A percentile compares a stretch with the other conserved stretches of the same genome.
phyloP scores from a whole-genome alignment of 2,797 vertebrate species.

The Neopelma chrysocephalum region DNA sequence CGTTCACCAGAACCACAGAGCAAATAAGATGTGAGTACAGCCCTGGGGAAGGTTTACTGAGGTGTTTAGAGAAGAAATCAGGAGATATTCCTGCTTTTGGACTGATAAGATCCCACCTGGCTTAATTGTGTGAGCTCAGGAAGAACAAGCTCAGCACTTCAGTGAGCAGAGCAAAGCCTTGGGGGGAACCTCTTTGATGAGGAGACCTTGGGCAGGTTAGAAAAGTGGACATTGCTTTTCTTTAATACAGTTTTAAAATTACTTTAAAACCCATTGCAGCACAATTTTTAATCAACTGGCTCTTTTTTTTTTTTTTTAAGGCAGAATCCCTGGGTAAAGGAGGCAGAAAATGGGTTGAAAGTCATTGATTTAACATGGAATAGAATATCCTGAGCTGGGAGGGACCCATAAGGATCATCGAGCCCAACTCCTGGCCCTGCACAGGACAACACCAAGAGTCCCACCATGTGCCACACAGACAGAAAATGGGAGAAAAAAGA shows the following conservation, averaged over 20 bases:
- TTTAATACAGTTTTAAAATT: background rate
- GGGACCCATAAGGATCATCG: no score
- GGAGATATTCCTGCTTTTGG: background rate
- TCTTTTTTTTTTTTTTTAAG: no score
- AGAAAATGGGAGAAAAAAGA: background rate
- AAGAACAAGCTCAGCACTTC: background rate
- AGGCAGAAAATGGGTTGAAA: background rate
- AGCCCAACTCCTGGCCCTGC: background rate
- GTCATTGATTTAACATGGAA: rapidly evolving
- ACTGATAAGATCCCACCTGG: background rate
- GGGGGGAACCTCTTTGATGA: background rate
- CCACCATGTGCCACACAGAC: background rate
- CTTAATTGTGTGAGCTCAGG: background rate
- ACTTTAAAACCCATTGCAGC: background rate
- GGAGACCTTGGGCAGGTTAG: background rate
- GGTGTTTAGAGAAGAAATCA: background rate
- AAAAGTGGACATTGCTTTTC: background rate
- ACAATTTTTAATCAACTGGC: background rate
- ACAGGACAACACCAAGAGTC: background rate
- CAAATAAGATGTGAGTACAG: background rate
- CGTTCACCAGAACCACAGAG: background rate
- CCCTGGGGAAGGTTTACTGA: background rate
- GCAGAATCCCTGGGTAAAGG: background rate
- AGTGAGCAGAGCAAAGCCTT: background rate
- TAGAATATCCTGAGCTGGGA: background rate